Percentiles rank a stretch among this genome's conserved stretches.
These are phyloP conservation scores for Endomychus coccineus DNA, from an alignment of 2,888 invertebrate genomes.

Conservation along the genomic window DNA sequence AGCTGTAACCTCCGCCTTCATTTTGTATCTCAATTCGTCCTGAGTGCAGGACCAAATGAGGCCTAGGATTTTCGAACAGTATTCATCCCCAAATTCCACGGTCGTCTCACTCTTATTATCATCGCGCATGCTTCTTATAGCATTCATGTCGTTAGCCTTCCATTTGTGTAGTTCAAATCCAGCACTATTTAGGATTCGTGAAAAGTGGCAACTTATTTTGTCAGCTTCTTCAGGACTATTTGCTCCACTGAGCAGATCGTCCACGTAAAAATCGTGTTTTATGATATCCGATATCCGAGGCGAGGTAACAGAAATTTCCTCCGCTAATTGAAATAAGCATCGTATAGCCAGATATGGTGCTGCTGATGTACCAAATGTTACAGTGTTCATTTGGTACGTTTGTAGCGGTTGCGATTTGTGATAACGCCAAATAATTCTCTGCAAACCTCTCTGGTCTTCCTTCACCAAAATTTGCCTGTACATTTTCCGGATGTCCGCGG, in stretches of 20 bases:
- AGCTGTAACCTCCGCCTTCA: not conserved
- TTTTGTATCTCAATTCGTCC: slow-evolving; percentile 3
- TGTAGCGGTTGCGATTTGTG: slow-evolving; percentile 11
- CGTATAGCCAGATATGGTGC: slow-evolving; percentile 21
- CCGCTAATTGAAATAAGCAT: slow-evolving; percentile 19
- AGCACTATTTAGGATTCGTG: slow-evolving; percentile 10
- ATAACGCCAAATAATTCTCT: slow-evolving; percentile 20
- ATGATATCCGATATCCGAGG: slow-evolving; percentile 16
- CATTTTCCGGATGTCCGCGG: slow-evolving; percentile 23
- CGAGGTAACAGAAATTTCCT: slow-evolving; percentile 11
- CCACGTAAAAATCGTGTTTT: slow-evolving; percentile 17
- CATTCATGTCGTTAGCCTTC: slow-evolving; percentile 19
- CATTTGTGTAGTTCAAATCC: slow-evolving; percentile 20
- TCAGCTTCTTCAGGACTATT: slow-evolving; percentile 13
- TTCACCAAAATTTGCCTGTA: slow-evolving; percentile 20
- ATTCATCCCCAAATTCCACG: slow-evolving; percentile 6
- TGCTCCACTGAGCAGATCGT: slow-evolving; percentile 17
- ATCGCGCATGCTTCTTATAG: too few species aligned
- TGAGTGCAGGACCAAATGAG: slow-evolving; percentile 1
- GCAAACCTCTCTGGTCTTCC: slow-evolving; percentile 16
- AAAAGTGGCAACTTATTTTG: too few species aligned
- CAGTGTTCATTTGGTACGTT: slow-evolving; percentile 19
- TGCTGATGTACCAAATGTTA: slow-evolving; percentile 20
- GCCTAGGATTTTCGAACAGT: slow-evolving; percentile 5
- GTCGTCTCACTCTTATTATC: too few species aligned